A percentile compares a stretch with the other conserved stretches of the same genome.
Evolutionary conservation across 1,140 invertebrate genomes (phyloP).

Genomic region (Drosophila takahashii): DNA sequence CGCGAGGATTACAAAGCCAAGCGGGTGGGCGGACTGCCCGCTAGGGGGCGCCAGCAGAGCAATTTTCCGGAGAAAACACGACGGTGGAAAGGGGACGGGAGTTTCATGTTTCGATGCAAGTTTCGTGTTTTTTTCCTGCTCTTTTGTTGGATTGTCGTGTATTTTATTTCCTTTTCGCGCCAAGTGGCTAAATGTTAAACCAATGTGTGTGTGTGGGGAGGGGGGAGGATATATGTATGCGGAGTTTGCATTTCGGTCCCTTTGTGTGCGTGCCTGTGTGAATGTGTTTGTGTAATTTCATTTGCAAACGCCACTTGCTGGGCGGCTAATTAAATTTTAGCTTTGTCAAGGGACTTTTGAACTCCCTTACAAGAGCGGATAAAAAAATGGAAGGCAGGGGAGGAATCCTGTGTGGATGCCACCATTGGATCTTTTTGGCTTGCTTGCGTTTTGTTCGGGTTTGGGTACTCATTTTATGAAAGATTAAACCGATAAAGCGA

Average conservation of each 20-base stretch:
- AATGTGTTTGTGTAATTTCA: conserved; percentile 74
- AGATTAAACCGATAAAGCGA: neutral
- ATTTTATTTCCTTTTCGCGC: conserved; percentile 70
- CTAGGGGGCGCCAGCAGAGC: conserved; percentile 24
- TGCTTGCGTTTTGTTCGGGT: neutral
- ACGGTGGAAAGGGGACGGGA: conserved; percentile 5
- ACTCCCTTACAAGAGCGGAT: conserved; percentile 14
- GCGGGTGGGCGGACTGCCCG: conserved; percentile 18
- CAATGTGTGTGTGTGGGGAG: conserved; percentile 29
- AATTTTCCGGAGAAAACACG: conserved; percentile 35
- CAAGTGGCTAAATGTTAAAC: conserved; percentile 78
- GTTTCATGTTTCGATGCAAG: conserved; percentile 58
- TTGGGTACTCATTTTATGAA: neutral
- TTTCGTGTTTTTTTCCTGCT: conserved; percentile 24
- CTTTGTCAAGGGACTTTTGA: conserved; percentile 80
- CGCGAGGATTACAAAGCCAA: conserved; percentile 66
- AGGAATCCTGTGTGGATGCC: neutral
- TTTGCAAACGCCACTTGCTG: conserved; percentile 80
- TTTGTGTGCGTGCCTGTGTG: conserved; percentile 26
- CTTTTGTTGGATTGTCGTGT: conserved; percentile 55
- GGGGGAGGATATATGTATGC: neutral
- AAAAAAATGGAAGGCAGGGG: neutral
- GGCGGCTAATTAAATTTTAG: conserved; percentile 81
- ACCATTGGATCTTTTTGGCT: neutral
- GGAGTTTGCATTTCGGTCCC: conserved; percentile 39